Conservation (phyloP, 2,797 vertebrate species). For the Bufotes viridis region DNA sequence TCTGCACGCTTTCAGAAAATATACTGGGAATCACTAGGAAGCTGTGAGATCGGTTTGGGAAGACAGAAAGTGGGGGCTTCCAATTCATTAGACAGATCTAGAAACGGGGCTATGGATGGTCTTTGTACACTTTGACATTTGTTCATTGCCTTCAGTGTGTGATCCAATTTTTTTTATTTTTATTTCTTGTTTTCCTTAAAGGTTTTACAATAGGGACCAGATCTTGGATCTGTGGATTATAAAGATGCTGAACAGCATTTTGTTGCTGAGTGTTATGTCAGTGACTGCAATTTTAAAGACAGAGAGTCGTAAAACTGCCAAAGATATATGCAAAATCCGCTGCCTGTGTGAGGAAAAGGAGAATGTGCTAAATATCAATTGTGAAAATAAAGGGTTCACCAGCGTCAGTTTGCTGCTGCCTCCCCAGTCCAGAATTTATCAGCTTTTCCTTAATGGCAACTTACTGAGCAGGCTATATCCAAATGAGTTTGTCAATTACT, state of each 20-base stretch:
- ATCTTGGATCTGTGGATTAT: conserved; percentile 74
- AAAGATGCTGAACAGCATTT: conserved; percentile 96
- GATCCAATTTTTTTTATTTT: conserved; percentile 55
- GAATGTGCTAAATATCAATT: conserved; percentile 94
- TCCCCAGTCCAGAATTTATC: conserved; percentile 91
- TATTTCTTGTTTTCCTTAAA: conserved; percentile 62
- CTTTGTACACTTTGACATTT: conserved; percentile 15
- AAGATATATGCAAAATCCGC: conserved; percentile 96
- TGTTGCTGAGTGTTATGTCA: conserved; percentile 88
- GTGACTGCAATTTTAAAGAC: conserved; percentile 88
- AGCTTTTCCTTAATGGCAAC: conserved; percentile 96
- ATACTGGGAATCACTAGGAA: not conserved
- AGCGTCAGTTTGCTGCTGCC: conserved; percentile 88
- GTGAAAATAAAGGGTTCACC: conserved; percentile 97
- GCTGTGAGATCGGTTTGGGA: conserved; percentile 14
- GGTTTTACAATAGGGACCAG: conserved; percentile 77
- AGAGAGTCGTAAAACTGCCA: conserved; percentile 95
- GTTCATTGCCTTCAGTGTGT: not conserved
- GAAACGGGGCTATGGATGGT: not conserved
- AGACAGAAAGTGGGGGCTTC: conserved; percentile 2
- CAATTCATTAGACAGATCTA: not conserved
- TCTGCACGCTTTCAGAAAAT: conserved; percentile 20
- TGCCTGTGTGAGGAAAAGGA: conserved; percentile 96
- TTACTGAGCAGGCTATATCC: conserved; percentile 88
- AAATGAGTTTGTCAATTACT: conserved; percentile 94